A percentile compares a stretch with the other conserved stretches of the same genome.
Evolutionary conservation across 2,113 vertebrate genomes (phyloP).

Genomic region (Alces alces): DNA sequence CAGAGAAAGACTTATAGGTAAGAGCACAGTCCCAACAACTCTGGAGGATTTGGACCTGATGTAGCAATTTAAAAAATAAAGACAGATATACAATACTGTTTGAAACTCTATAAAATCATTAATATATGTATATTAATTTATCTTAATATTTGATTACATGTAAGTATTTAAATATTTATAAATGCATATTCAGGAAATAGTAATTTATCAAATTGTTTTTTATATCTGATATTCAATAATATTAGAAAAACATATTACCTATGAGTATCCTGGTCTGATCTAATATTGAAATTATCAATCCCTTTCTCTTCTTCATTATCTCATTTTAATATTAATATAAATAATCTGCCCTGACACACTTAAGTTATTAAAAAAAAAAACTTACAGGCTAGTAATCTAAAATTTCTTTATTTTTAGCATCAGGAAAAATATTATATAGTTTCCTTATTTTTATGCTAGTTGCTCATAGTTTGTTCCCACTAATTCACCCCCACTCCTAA

Average conservation of each 20-base stretch:
- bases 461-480: neutral
- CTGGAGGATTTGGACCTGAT: neutral
- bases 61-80: neutral
- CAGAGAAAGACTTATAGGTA: neutral
- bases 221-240: neutral
- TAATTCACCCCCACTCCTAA: neutral
- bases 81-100: neutral
- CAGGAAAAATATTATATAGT: neutral
- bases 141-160: neutral
- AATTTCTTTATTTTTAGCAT: neutral
- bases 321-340: neutral
- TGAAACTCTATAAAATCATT: neutral
- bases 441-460: neutral
- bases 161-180: neutral
- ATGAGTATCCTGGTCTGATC: neutral
- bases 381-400: neutral
- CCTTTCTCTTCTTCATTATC: neutral
- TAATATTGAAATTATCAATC: neutral
- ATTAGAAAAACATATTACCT: neutral
- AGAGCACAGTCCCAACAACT: neutral
- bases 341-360: neutral
- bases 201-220: neutral
- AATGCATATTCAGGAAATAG: neutral
- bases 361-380: neutral
- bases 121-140: neutral